Base-by-base conservation (phyloP, 2,113 vertebrate genomes). In the Tapirus terrestris region DNA sequence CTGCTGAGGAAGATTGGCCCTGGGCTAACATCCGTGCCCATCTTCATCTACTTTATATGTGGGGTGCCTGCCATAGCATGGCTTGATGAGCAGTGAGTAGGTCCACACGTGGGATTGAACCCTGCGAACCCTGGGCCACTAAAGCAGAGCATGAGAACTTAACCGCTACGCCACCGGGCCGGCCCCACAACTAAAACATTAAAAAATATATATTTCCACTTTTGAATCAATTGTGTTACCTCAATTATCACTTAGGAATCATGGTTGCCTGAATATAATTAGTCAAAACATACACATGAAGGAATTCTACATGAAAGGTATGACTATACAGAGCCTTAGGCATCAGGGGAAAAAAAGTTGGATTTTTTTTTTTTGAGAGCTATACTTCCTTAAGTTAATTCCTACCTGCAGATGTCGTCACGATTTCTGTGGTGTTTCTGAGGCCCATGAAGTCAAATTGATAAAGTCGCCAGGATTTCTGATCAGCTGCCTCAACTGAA, bases 361-460 rank as follows among this genome's bases (percentile, higher is more conserved):
- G 8, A 6, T 12, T 18, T 43, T 77, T 21, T 4, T 68, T 70
- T 6, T 93, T 93, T 84, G 2, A 82, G 67, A 89, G 63, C 18
- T 56, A 9, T 4, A 33, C 0, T 18, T 39, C n/a, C 86, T 87
- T 73, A 9, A 45, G 45, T n/a, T 0, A 21, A 73, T 39, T 97
- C 98, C 97, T 98, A 99, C 99, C 99, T 99, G 99, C 99, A 91
- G 99, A 99, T 0, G 99, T 99, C 95, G 99, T 99, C 96, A 99
- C 98, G 61, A 99, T 98, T 95, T 99, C 99, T 2, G 99, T 99
- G 3, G 99, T 99, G 98, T 99, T 99, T 97, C 99, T 99, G 96
- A 99, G 99, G 89, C 99, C 99, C 99, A 99, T 99, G 97, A 99
- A 99, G 89, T 99, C 99, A 98, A 99, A 99, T 98, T 99, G 99